Percentiles rank a stretch among this genome's conserved stretches.
Evolutionary conservation across 30 jellyfish, hydroid and myxozoan genomes (phyloP).

Genomic region (Catostylus mosaicus): DNA sequence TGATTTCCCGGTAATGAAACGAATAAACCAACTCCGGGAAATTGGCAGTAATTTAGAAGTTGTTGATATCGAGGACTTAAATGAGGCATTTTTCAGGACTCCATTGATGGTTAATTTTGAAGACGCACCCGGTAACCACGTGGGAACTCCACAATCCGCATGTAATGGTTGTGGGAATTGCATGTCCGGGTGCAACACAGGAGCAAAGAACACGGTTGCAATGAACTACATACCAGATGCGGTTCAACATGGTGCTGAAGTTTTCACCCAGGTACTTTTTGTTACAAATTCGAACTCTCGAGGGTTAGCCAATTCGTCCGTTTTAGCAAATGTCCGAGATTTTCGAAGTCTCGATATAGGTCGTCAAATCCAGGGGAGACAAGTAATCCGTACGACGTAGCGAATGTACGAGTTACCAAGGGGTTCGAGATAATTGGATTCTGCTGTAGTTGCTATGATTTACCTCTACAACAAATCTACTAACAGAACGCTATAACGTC

Average conservation of each 20-base stretch:
- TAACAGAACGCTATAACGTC: too few relatives aligned
- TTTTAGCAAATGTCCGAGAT: too few relatives aligned
- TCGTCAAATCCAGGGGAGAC: too few relatives aligned
- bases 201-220: constrained; percentile 95
- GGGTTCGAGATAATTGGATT: too few relatives aligned
- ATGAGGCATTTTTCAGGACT: constrained; percentile 89
- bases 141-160: constrained; percentile 96
- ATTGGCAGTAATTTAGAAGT: constrained; percentile 66
- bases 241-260: constrained; percentile 93
- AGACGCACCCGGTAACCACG: constrained; percentile 94
- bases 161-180: constrained; percentile 99
- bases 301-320: too few relatives aligned
- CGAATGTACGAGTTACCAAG: too few relatives aligned
- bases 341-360: too few relatives aligned
- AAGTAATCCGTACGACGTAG: too few relatives aligned
- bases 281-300: background rate
- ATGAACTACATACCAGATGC: constrained; percentile 98
- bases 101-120: constrained; percentile 88
- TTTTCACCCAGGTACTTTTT: constrained; percentile 77
- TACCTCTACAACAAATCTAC: too few relatives aligned
- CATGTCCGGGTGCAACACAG: constrained; percentile 96
- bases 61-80: constrained; percentile 93
- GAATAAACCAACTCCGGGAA: constrained; percentile 87
- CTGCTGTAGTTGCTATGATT: too few relatives aligned
- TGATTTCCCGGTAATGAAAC: constrained; percentile 87